Conservation (phyloP, 2,888 invertebrate genomes). For the Troilus luridus region DNA sequence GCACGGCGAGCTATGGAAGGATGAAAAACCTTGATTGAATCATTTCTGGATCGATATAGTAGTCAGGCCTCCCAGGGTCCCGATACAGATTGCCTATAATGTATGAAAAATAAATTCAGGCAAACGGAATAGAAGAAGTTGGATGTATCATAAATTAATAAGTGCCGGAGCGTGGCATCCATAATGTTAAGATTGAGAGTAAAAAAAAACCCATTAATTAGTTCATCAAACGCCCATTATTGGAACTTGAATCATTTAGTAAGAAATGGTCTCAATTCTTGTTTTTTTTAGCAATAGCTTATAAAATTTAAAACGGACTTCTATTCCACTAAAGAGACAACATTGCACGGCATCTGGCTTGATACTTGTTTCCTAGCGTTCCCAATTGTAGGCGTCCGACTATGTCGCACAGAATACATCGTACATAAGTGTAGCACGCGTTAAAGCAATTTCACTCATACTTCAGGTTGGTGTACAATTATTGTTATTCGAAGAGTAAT, state of each 20-base stretch:
- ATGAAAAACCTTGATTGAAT: constrained; percentile 22
- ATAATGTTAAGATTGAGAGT: not conserved
- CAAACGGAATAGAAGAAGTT: not conserved
- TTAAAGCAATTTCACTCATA: too few species aligned
- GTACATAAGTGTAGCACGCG: too few species aligned
- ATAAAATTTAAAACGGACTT: too few species aligned
- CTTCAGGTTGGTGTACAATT: too few species aligned
- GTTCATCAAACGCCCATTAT: not conserved
- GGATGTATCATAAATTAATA: not conserved
- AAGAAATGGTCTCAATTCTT: not conserved
- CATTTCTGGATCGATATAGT: constrained; percentile 16
- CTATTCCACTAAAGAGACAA: too few species aligned
- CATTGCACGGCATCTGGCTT: too few species aligned
- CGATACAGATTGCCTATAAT: constrained; percentile 6
- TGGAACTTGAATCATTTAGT: not conserved
- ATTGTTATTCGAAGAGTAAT: too few species aligned
- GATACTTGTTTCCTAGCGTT: too few species aligned
- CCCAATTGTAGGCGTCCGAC: too few species aligned
- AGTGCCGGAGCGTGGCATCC: not conserved
- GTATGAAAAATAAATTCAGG: not conserved
- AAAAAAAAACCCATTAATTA: not conserved
- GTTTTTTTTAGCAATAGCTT: too few species aligned
- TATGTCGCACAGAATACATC: too few species aligned
- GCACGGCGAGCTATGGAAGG: not conserved
- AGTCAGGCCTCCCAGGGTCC: not conserved